Evolutionary conservation across 2,888 invertebrate genomes (phyloP), one percentile per base, ranked within the genome.

Genomic region (Dasysyrphus albostriatus): DNA sequence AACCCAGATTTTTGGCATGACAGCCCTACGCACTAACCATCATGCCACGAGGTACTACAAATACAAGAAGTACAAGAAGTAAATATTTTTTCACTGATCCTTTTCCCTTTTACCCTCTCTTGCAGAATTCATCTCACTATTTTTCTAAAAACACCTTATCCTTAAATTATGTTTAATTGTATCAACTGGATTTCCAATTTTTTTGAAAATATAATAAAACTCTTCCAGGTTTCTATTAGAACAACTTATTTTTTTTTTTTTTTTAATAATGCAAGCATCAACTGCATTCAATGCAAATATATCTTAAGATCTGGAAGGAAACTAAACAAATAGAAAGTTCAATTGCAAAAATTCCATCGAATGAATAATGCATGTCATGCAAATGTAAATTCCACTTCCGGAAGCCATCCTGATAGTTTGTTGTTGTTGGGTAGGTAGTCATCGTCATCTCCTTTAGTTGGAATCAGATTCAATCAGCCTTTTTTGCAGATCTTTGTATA

Each of bases 291-390:
- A 67, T 67, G 65, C 67, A 67, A 67, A 77, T 63, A 32, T 29
- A 54, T 19, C 19, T 24, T 34, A 34, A 65, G 39, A 74, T 69
- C 47, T 65, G 34, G 63, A 70, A 79, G 34, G 63, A 70, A 79
- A 69, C 61, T 63, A 79, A 70, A 70, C 70, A 56, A 42, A 39
- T 56, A 42, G 24, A 65, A 74, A 83, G 39, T 75, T 75, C 61
- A 69, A 83, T 61, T 59, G 59, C 73, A 59, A 63, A 24, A 70
- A 54, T 69, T 58, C 16, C 37, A 58, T 39, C 54, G 5, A n/a
- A 61, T 83, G 79, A 83, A 83, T 83, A 83, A 83, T 83, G 63
- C 79, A 83, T 83, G 34, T 34, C 61, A 83, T 83, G 83, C 83
- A 83, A 79, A 79, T 75, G 56, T 44, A 74, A 51, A 69, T 72